These are phyloP conservation scores for Diarsia mendica DNA, from an alignment of 2,888 invertebrate genomes.

Conservation along the genomic window DNA sequence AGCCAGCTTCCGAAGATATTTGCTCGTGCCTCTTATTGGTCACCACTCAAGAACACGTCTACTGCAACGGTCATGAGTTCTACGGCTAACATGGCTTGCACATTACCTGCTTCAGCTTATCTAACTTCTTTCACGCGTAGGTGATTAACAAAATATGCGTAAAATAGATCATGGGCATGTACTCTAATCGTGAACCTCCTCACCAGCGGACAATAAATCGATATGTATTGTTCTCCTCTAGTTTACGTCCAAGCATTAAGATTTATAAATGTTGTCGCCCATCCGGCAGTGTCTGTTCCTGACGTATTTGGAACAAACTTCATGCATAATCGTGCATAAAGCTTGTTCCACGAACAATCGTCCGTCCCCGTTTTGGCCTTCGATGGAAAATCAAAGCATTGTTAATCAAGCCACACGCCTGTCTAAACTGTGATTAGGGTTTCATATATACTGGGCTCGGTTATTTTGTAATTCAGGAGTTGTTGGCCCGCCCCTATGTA, in stretches of 20 bases:
- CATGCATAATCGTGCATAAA: conserved; percentile 20
- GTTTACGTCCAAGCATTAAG: conserved; percentile 6
- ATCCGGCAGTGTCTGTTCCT: conserved; percentile 13
- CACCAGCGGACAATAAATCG: not conserved
- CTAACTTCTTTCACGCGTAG: no score
- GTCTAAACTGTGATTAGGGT: conserved; percentile 34
- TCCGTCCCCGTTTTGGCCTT: conserved; percentile 4
- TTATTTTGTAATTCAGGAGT: conserved; percentile 7
- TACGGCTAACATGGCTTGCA: no score
- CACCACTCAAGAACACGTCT: not conserved
- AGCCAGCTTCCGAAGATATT: not conserved
- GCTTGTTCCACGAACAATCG: conserved; percentile 18
- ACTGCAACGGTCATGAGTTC: not conserved
- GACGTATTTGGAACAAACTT: conserved; percentile 50
- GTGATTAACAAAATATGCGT: no score
- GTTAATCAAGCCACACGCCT: conserved; percentile 35
- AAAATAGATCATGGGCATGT: no score
- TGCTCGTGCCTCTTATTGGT: not conserved
- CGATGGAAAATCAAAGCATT: conserved; percentile 31
- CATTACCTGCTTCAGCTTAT: no score
- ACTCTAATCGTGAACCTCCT: not conserved
- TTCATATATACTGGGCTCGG: not conserved
- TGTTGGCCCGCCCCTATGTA: no score
- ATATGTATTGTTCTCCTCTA: conserved; percentile 8
- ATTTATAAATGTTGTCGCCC: conserved; percentile 5